A percentile compares a stretch with the other conserved stretches of the same genome.
phyloP scores from a whole-genome alignment of 2,113 vertebrate genomes.

The Baryphthengus martii region DNA sequence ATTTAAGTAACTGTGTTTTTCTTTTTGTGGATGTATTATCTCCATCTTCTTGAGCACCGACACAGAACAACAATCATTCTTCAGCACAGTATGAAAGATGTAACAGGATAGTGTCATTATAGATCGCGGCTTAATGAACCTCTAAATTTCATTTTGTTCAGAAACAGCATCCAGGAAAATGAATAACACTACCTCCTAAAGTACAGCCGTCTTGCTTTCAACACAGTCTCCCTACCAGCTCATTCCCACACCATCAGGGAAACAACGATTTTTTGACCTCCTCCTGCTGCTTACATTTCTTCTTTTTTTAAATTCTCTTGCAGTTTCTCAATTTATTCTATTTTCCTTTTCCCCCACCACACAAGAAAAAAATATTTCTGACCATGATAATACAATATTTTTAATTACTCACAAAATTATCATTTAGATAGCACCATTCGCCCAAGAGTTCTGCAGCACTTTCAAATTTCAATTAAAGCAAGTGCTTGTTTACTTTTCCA shows the following conservation, averaged over 20 bases:
- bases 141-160: neutral
- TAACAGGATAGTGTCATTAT: neutral
- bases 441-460: neutral
- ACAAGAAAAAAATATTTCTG: neutral
- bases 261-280: neutral
- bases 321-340: neutral
- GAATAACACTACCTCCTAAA: neutral
- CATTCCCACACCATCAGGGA: neutral
- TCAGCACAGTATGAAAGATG: neutral
- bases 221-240: accelerated
- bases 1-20: neutral
- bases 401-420: neutral
- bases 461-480: neutral
- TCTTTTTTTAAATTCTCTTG: too few species aligned
- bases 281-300: neutral
- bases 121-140: neutral
- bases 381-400: neutral
- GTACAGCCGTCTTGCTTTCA: neutral
- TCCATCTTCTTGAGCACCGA: neutral
- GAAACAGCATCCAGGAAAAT: constrained; percentile 1
- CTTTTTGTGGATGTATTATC: neutral
- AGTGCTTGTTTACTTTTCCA: neutral
- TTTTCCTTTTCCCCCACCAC: neutral
- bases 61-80: neutral
- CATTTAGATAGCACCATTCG: neutral